These are phyloP conservation scores for Chironex yamaguchii DNA, from an alignment of 30 jellyfish, hydroid and myxozoan genomes.

Conservation along the genomic window DNA sequence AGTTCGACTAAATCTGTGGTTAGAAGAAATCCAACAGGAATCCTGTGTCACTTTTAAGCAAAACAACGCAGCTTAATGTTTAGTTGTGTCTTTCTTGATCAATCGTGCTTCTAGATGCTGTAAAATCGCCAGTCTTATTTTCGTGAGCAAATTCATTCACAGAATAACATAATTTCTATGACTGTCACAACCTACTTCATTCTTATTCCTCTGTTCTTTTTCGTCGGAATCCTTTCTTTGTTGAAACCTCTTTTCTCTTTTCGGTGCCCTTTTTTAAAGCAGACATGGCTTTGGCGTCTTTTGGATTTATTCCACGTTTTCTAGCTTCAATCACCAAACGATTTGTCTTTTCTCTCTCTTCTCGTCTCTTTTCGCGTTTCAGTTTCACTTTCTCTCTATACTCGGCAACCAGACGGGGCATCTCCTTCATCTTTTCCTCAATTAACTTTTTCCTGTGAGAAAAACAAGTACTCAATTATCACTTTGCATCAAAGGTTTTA, in stretches of 20 bases:
- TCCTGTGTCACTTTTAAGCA: too few relatives aligned
- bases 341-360: background rate
- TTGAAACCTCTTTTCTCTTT: background rate
- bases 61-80: too few relatives aligned
- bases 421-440: background rate
- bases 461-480: too few relatives aligned
- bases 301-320: background rate
- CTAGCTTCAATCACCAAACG: background rate
- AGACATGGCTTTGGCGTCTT: background rate
- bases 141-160: too few relatives aligned
- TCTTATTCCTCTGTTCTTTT: background rate
- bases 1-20: too few relatives aligned
- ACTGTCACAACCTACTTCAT: too few relatives aligned
- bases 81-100: too few relatives aligned
- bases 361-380: background rate
- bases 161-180: too few relatives aligned
- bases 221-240: background rate
- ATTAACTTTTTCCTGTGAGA: background rate
- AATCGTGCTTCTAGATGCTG: too few relatives aligned
- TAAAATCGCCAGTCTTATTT: too few relatives aligned
- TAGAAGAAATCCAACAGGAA: too few relatives aligned
- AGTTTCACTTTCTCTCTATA: background rate
- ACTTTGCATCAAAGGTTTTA: too few relatives aligned
- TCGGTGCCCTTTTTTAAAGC: background rate
- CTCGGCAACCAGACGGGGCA: background rate